Evolutionary conservation across 2,113 vertebrate species (phyloP), one percentile per base, ranked within the genome.

Genomic region (Protobothrops flavoviridis): DNA sequence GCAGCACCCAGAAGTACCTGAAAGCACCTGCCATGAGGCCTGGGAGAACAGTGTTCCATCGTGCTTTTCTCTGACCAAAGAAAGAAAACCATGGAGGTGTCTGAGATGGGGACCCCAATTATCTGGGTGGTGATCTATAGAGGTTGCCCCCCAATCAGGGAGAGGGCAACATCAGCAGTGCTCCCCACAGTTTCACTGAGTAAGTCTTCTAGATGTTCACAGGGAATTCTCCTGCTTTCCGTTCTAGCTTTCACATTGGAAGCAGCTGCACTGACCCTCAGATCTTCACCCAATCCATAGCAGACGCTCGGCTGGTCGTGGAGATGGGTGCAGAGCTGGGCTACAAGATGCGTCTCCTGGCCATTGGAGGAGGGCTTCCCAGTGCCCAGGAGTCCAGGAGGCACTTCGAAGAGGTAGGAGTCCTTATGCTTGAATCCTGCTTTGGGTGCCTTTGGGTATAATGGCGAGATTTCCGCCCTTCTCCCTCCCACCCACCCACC

Each of bases 291-390:
- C 97, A 95, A 93, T 95, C 98, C 4, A 96, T 98, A 90, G 97
- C 98, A 0, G 91, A 97, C 0, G 98, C 98, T 0, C 97, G 97
- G 90, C 74, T 98, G 85, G 98, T 97, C 86, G 98, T 98, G 87
- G 97, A 98, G 95, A 92, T 98, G 96, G 98, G 97, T 5, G 90
- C 94, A 0, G 97, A 98, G 95, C 96, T 98, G 96, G 98, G 98
- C 26, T 96, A 97, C 94, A 95, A 0, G 6, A 98, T 98, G 98
- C 94, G 88, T 90, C 95, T 98, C 61, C 94, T 98, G 96, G 97
- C 98, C 96, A 97, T 98, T 0, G 98, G 98, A 0, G 98, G 98
- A 0, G 97, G 98, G 17, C 97, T 98, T 91, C 97, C 98, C 0
- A 97, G 97, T 92, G 92, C 96, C 0, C 96, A 98, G 91, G 97